phyloP scores from a whole-genome alignment of 2,113 vertebrate genomes.

The Leucosticte australis region DNA sequence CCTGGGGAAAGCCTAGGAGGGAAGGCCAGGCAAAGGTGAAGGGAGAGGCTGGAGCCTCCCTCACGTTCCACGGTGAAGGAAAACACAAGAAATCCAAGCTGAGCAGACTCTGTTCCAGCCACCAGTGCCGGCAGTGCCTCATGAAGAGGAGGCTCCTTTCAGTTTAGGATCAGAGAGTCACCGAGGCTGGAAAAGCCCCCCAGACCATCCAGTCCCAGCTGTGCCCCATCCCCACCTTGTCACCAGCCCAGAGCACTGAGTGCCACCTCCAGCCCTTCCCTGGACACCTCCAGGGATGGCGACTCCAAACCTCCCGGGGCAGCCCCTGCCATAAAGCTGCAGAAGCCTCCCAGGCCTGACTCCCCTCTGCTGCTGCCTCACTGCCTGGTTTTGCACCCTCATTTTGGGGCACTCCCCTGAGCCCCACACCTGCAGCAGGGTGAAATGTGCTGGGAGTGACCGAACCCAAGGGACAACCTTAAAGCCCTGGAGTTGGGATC shows the following conservation, averaged over 20 bases:
- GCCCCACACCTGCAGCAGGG: not conserved
- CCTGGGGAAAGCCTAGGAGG: too few relatives aligned
- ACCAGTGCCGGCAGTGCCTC: not conserved
- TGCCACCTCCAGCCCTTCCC: not conserved
- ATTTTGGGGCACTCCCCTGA: rapidly evolving
- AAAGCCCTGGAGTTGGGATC: rapidly evolving
- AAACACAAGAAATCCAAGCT: not conserved
- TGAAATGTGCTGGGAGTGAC: rapidly evolving
- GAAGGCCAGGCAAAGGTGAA: not conserved
- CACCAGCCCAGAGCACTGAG: not conserved
- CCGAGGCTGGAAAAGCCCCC: not conserved
- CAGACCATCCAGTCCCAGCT: not conserved
- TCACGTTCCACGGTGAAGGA: rapidly evolving
- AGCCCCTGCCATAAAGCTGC: not conserved
- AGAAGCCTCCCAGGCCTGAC: not conserved
- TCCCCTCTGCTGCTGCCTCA: not conserved
- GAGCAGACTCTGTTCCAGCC: not conserved
- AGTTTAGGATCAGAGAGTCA: not conserved
- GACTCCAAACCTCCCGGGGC: not conserved
- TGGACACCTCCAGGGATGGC: not conserved
- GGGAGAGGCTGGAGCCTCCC: not conserved
- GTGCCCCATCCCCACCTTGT: not conserved
- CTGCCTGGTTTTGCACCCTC: not conserved
- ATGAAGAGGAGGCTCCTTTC: rapidly evolving
- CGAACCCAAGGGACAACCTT: not conserved